Base-by-base conservation (phyloP, 2,113 vertebrate genomes). In the Nerophis lumbriciformis region DNA sequence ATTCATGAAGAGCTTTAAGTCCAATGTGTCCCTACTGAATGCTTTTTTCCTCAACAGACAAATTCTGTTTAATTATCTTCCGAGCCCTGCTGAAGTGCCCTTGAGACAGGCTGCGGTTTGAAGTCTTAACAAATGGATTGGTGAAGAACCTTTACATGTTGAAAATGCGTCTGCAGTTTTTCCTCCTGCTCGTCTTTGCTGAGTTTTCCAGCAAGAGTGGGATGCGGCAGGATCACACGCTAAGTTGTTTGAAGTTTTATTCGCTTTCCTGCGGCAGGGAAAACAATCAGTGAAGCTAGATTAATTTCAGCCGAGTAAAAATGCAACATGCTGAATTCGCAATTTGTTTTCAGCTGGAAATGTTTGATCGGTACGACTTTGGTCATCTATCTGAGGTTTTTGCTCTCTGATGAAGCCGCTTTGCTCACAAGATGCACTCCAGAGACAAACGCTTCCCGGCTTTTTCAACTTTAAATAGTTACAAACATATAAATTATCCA, bases 51-150 rank as follows among this genome's bases (percentile, higher is more conserved):
- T 59, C 59, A 36, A 14, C 48, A 57, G 14, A 58, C 14, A 15
- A 47, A 37, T 7, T 68, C 36, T 35, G 16, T 39, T 62, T 14
- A 53, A 61, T 59, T 28, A 52, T 21, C 39, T 35, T 35, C 38
- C n/a, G 13, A 8, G 45, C 58, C 28, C 44, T 16, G 36, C 56
- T 62, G 57, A 37, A 50, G 37, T 1, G 12, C 65, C 69, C 59
- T 59, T 59, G 53, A 55, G 45, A 68, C 51, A 21, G 12, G 55
- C 55, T 21, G 55, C 6, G 38, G 55, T 45, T 57, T 57, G 55
- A 42, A 57, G 16, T 57, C 38, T 3, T 9, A 45, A 44, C 55
- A 16, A 44, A 44, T 21, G 37, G 16, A 44, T 44, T 44, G 44
- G 55, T 57, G 7, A 57, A n/a, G 55, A 57, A 57, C 16, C n/a